Evolutionary conservation across 2,113 vertebrate genomes (phyloP).

Genomic region (Labeo catla): DNA sequence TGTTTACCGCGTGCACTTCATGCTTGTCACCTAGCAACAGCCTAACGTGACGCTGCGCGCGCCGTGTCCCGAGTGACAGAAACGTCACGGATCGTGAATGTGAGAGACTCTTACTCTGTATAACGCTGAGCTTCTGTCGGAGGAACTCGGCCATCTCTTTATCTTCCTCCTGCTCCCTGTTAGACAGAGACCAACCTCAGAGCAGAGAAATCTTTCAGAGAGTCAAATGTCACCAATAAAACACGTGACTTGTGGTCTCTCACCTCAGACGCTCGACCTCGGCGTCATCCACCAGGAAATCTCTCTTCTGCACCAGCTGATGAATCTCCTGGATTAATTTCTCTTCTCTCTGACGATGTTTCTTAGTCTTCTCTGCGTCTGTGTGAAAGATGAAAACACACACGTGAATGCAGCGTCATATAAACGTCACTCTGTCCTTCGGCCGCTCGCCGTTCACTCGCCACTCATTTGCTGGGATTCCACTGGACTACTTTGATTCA

Average conservation of each 20-base stretch:
- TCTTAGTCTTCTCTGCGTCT: slow-evolving; percentile 93
- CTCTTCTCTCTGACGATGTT: slow-evolving; percentile 89
- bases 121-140: slow-evolving; percentile 87
- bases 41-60: no score
- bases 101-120: slow-evolving; percentile 81
- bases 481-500: no score
- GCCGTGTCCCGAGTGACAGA: no score
- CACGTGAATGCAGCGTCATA: not conserved
- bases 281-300: slow-evolving; percentile 97
- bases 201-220: not conserved
- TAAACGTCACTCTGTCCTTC: no score
- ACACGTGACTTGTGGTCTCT: not conserved
- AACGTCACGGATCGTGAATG: not conserved
- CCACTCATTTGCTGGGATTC: no score
- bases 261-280: slow-evolving; percentile 96
- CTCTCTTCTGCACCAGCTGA: slow-evolving; percentile 94
- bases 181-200: not conserved
- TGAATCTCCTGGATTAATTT: slow-evolving; percentile 97
- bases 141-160: slow-evolving; percentile 97
- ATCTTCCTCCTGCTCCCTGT: slow-evolving; percentile 95
- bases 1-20: no score
- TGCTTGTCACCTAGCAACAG: no score
- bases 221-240: not conserved
- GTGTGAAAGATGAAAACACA: not conserved
- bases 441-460: no score